Evolutionary conservation across 2,113 vertebrate genomes (phyloP).

Genomic region (Psilopsiagon aurifrons): DNA sequence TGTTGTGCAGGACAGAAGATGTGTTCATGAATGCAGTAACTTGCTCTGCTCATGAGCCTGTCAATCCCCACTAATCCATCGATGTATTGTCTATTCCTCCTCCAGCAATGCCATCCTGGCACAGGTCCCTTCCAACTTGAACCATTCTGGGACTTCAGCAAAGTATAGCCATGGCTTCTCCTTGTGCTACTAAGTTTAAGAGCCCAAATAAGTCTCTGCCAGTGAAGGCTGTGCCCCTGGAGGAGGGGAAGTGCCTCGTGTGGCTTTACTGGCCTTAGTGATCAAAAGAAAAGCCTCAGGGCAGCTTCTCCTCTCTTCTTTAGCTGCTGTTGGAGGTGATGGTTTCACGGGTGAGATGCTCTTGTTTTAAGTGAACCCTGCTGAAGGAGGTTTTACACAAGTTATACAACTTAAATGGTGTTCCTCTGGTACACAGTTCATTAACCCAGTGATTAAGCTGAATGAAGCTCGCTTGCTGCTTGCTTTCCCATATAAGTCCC

Average conservation of each 20-base stretch:
- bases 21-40: neutral
- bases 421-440: neutral
- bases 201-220: neutral
- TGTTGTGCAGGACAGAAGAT: neutral
- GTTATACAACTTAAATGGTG: neutral
- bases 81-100: neutral
- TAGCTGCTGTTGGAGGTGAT: neutral
- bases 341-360: neutral
- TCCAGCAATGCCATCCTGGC: neutral
- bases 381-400: neutral
- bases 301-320: neutral
- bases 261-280: neutral
- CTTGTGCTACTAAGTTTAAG: neutral
- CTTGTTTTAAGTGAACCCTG: neutral
- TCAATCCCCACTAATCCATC: neutral
- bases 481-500: neutral
- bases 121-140: neutral
- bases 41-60: neutral
- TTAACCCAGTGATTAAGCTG: neutral
- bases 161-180: neutral
- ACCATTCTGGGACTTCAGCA: neutral
- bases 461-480: neutral
- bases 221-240: neutral
- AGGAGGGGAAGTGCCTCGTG: neutral
- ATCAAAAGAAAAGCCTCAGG: neutral